These are phyloP conservation scores for Penaeus indicus DNA, from an alignment of 1,140 invertebrate genomes.

Conservation along the genomic window DNA sequence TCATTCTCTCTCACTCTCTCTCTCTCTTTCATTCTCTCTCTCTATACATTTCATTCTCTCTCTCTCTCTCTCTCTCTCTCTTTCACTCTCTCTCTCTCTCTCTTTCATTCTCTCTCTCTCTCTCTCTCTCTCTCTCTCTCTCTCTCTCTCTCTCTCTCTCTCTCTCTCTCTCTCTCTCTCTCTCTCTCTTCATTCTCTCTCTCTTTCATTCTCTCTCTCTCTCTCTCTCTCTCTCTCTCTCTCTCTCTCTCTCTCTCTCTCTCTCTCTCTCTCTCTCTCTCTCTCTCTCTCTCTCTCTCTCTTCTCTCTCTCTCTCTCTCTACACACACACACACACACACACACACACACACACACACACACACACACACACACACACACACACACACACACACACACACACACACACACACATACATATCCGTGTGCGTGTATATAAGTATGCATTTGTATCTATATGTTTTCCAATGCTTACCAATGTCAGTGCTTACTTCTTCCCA, in stretches of 20 bases:
- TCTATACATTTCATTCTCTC: neutral
- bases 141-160: neutral
- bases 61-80: slow-evolving; percentile 9
- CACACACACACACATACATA: too few relatives aligned
- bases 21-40: neutral
- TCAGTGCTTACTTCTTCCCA: too few relatives aligned
- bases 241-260: neutral
- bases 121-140: slow-evolving; percentile 13
- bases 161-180: neutral
- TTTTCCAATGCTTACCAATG: too few relatives aligned
- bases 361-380: too few relatives aligned
- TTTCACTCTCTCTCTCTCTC: neutral
- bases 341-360: too few relatives aligned
- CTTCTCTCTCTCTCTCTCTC: too few relatives aligned
- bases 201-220: neutral
- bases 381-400: too few relatives aligned
- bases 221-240: neutral
- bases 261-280: neutral
- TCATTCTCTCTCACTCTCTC: too few relatives aligned
- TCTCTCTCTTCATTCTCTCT: neutral
- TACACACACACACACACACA: too few relatives aligned
- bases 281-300: too few relatives aligned
- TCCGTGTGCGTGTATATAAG: too few relatives aligned
- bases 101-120: neutral
- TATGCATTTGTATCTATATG: too few relatives aligned